Conservation (phyloP, 2,113 vertebrate genomes). For the Anolis carolinensis region DNA sequence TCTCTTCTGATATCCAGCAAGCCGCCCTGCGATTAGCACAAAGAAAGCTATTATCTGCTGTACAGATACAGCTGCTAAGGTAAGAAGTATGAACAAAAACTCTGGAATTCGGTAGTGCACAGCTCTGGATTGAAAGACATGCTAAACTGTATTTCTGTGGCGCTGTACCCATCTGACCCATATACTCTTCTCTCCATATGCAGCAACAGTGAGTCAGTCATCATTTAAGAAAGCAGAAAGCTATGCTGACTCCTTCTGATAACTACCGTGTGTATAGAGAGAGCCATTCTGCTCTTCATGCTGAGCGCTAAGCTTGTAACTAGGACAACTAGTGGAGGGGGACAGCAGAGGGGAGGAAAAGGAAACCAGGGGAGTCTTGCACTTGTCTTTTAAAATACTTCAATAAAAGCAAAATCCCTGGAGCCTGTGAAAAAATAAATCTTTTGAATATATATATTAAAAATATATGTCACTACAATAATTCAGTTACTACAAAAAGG, state of each 20-base stretch:
- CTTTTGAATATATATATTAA: neutral
- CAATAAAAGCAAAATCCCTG: neutral
- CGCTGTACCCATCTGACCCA: neutral
- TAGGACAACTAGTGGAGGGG: neutral
- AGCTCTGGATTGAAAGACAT: slow-evolving; percentile 6
- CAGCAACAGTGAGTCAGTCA: neutral
- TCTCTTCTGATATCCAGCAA: slow-evolving; percentile 76
- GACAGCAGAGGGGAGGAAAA: neutral
- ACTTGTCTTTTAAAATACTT: neutral
- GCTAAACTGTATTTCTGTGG: slow-evolving; percentile 10
- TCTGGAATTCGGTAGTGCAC: neutral
- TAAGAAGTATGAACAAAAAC: slow-evolving; percentile 55
- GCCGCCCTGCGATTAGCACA: slow-evolving; percentile 67
- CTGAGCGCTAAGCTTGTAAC: slow-evolving; percentile 2
- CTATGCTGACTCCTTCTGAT: neutral
- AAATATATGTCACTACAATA: neutral
- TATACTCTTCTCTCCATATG: slow-evolving; percentile 2
- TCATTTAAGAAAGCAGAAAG: neutral
- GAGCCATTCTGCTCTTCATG: neutral
- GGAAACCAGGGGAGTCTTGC: neutral
- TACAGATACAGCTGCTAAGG: slow-evolving; percentile 78
- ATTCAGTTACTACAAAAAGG: neutral
- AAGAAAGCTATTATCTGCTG: slow-evolving; percentile 67
- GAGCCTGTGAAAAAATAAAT: neutral
- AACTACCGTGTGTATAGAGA: slow-evolving; percentile 3